Evolutionary conservation across 2,888 invertebrate species (phyloP).

Genomic region (Ceramica pisi): DNA sequence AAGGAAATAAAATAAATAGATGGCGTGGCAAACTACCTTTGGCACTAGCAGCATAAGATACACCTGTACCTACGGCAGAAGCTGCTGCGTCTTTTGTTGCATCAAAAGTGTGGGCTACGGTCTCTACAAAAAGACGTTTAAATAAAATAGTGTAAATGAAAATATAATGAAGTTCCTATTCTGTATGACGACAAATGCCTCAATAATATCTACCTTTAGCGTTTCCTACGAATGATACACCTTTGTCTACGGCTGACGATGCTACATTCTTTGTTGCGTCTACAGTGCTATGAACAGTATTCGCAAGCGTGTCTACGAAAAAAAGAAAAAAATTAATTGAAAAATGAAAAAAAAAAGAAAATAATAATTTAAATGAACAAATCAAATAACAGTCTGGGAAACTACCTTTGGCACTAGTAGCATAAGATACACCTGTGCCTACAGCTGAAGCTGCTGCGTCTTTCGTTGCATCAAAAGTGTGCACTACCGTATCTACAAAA

Average conservation of each 20-base stretch:
- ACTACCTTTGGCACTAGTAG: constrained; percentile 77
- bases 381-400: background rate
- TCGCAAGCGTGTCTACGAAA: constrained; percentile 66
- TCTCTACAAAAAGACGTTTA: constrained; percentile 70
- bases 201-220: constrained; percentile 73
- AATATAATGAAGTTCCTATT: too few species aligned
- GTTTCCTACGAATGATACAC: constrained; percentile 71
- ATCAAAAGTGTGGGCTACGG: constrained; percentile 73
- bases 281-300: constrained; percentile 75
- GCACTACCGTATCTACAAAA: constrained; percentile 61
- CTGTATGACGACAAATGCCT: background rate
- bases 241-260: constrained; percentile 75
- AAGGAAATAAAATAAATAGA: background rate
- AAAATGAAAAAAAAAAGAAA: background rate
- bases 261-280: constrained; percentile 80
- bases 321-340: background rate
- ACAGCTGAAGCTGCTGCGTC: constrained; percentile 64
- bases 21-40: constrained; percentile 70
- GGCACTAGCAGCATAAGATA: constrained; percentile 73
- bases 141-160: constrained; percentile 10
- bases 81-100: constrained; percentile 62
- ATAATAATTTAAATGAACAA: background rate
- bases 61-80: constrained; percentile 74
- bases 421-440: constrained; percentile 75
- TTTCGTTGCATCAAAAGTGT: constrained; percentile 71